Conservation (phyloP, 2,888 invertebrate genomes). For the Latrodectus elegans region DNA sequence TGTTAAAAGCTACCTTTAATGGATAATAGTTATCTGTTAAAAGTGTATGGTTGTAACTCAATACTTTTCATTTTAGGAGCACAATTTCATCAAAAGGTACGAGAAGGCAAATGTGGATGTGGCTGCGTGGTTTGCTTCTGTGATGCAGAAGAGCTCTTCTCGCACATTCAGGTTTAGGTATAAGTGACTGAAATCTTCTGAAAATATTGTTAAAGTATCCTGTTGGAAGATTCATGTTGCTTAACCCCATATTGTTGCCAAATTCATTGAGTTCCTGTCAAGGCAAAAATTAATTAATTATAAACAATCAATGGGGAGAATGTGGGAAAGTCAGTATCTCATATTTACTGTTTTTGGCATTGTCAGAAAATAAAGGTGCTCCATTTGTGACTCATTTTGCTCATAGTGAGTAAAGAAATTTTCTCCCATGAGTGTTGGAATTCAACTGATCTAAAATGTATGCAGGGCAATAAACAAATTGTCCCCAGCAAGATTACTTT, state of each 20-base stretch:
- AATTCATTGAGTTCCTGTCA: constrained; percentile 59
- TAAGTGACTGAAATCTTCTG: constrained; percentile 35
- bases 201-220: background rate
- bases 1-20: background rate
- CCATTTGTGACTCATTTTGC: background rate
- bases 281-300: constrained; percentile 4
- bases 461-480: constrained; percentile 36
- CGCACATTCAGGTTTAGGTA: constrained; percentile 57
- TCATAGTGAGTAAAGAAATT: constrained; percentile 9
- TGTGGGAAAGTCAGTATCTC: background rate
- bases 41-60: background rate
- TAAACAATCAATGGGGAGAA: background rate
- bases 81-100: constrained; percentile 89
- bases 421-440: constrained; percentile 15
- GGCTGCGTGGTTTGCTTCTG: constrained; percentile 85
- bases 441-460: constrained; percentile 1
- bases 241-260: constrained; percentile 52
- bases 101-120: constrained; percentile 81
- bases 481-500: constrained; percentile 11
- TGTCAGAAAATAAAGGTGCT: constrained; percentile 4
- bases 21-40: background rate
- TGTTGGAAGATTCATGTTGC: constrained; percentile 13
- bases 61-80: constrained; percentile 77
- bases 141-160: constrained; percentile 62
- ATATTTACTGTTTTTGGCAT: background rate